Percentiles rank a stretch among this genome's conserved stretches.
phyloP scores from a whole-genome alignment of 2,888 invertebrate species.

The Drosophila anomelani region DNA sequence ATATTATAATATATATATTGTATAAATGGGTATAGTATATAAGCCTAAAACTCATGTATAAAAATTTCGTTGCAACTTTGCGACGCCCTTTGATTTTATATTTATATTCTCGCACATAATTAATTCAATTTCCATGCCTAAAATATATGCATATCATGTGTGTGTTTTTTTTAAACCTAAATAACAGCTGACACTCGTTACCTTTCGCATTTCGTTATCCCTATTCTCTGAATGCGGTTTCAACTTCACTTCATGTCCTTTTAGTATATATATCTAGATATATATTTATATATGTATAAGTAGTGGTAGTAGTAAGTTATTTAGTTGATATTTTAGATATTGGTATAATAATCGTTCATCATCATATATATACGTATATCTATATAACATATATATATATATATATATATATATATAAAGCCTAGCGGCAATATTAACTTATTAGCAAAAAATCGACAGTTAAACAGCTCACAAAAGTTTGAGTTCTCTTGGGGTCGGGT shows the following conservation, averaged over 20 bases:
- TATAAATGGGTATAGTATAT: conserved; percentile 13
- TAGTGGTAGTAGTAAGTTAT: conserved; percentile 19
- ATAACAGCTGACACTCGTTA: conserved; percentile 60
- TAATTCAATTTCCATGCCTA: conserved; percentile 9
- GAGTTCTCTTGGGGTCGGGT: conserved; percentile 30
- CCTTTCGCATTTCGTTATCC: conserved; percentile 22
- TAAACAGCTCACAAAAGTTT: conserved; percentile 73
- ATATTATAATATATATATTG: conserved; percentile 12
- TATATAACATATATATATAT: no score
- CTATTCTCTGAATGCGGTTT: conserved; percentile 15
- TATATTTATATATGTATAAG: conserved; percentile 15
- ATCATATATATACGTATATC: conserved; percentile 6
- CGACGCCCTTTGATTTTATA: conserved; percentile 15
- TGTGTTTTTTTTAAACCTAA: conserved; percentile 62
- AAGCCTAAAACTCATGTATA: conserved; percentile 38
- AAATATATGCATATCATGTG: conserved; percentile 31
- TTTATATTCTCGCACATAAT: conserved; percentile 20
- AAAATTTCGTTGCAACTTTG: conserved; percentile 59
- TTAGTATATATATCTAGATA: conserved; percentile 27
- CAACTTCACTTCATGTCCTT: conserved; percentile 36
- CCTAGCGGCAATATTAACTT: conserved; percentile 56
- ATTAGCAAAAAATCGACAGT: conserved; percentile 83
- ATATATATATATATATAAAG: conserved; percentile 21
- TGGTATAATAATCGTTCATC: conserved; percentile 36
- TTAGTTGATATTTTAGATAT: conserved; percentile 34